Evolutionary conservation across 2,113 vertebrate genomes (phyloP).

Genomic region (Oreochromis niloticus): DNA sequence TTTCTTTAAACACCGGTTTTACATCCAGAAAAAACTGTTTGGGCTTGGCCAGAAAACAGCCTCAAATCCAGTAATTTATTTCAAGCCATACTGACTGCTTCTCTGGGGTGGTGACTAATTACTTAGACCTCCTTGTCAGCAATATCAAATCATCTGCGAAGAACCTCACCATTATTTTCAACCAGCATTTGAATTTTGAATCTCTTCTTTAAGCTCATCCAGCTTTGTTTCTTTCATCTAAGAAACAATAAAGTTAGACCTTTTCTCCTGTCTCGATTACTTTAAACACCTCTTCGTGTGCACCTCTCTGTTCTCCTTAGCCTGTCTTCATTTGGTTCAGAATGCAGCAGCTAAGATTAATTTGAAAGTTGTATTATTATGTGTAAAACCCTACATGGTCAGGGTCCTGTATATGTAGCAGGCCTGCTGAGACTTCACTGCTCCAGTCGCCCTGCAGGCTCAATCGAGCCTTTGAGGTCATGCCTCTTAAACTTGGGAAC

Average conservation of each 20-base stretch:
- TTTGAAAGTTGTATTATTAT: background rate
- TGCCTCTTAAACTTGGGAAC: background rate
- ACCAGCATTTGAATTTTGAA: background rate
- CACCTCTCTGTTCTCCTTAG: background rate
- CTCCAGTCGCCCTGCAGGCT: background rate
- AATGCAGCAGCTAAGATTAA: background rate
- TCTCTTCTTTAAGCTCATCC: background rate
- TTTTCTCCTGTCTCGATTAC: background rate
- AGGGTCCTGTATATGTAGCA: background rate
- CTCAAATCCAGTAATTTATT: background rate
- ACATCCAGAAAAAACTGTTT: background rate
- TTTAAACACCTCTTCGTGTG: background rate
- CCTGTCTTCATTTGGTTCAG: background rate
- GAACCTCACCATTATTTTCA: background rate
- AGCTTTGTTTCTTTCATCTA: background rate
- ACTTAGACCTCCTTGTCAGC: background rate
- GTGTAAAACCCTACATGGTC: background rate
- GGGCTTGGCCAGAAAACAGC: background rate
- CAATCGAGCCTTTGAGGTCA: background rate
- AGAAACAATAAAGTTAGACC: background rate
- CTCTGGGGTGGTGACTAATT: background rate
- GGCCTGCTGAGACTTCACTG: background rate
- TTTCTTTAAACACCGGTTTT: slow-evolving; percentile 10
- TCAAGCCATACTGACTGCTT: background rate
- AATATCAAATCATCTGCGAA: background rate